A percentile compares a stretch with the other conserved stretches of the same genome.
phyloP scores from a whole-genome alignment of 2,113 vertebrate species.

The Sus scrofa region T2T-Sscrofa CM000819.6:11507001-11507500 shows the following conservation, averaged over 20 bases:
- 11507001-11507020: not conserved
- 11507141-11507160: not conserved
- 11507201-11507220: not conserved
- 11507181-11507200: not conserved
- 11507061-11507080: not conserved
- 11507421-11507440: not conserved
- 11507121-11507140: rapidly evolving
- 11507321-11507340: not conserved
- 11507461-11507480: not conserved
- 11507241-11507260: not conserved
- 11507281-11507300: not conserved
- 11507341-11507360: not conserved
- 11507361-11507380: not conserved
- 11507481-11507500: not conserved
- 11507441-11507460: not conserved
- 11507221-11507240: not conserved
- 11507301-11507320: not conserved
- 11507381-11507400: not conserved
- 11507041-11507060: not conserved
- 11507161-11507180: no score
- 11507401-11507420: not conserved
- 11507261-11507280: not conserved
- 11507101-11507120: not conserved
- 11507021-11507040: not conserved
- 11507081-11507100: not conserved